Conservation (phyloP, 2,113 vertebrate genomes). For the Cygnus buccinator region DNA sequence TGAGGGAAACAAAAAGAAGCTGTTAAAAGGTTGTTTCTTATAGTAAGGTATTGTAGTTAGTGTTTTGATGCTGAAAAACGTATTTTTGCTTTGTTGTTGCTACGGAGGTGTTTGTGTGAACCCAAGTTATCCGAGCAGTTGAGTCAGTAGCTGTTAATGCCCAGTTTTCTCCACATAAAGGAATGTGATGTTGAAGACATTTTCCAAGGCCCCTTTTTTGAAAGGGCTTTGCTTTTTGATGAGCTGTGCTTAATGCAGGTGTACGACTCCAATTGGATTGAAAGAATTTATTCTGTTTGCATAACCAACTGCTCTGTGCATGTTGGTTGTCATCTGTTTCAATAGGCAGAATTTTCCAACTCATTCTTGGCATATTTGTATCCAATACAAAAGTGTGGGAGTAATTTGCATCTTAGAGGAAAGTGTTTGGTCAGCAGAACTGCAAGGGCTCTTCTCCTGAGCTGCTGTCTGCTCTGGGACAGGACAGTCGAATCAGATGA, state of each 20-base stretch:
- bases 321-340: fast-evolving
- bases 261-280: not conserved
- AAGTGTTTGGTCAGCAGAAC: not conserved
- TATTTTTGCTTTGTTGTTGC: not conserved
- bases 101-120: not conserved
- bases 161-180: not conserved
- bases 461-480: not conserved
- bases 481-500: not conserved
- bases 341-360: not conserved
- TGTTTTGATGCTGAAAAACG: not conserved
- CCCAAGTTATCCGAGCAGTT: not conserved
- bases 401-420: not conserved
- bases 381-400: fast-evolving
- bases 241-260: not conserved
- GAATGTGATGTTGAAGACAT: not conserved
- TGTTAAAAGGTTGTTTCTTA: not conserved
- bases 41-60: not conserved
- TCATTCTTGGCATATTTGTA: not conserved
- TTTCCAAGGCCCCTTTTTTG: not conserved
- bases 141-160: not conserved
- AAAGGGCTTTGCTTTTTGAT: not conserved
- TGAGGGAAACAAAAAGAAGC: not conserved
- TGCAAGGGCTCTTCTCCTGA: not conserved
- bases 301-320: fast-evolving
- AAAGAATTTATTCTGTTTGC: not conserved